Base-by-base conservation (phyloP, 64 coral and sea anemone species). In the Trachythela sp. region DNA sequence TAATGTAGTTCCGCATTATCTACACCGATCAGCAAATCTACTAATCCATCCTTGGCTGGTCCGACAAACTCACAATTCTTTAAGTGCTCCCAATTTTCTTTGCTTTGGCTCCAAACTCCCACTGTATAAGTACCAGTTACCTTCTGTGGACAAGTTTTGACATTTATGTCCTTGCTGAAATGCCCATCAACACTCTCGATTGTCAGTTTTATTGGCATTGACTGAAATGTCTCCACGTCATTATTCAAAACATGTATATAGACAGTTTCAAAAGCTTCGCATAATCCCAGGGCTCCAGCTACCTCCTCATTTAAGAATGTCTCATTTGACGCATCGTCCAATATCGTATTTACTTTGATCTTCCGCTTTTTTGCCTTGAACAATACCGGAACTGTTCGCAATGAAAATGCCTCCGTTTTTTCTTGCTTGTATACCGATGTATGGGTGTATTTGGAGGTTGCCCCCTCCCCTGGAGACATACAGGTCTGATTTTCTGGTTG, bases 301-400 rank as follows among this genome's bases (percentile, higher is more conserved):
- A 90, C 85, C 26, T 94, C 89, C 83, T 88, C 76, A 88, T 94
- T 91, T 32, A 94, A 17, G 27, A 90, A 94, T 7, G 92, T 87
- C 18, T 90, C 92, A 48, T 94, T 94, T n/a, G 88, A 94, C 9
- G 31, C 49, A 42, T 94, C 92, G 59, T 94, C 85, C 3, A 94
- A 29, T 3, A 90, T n/a, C 22, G 87, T 87, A 48, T 93, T 93
- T 9, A 93, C 59, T 36, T 93, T 89, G 10, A 93, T 43, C 48
- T 93, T 93, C 33, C 45, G 80, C 4, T 83, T 34, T 42, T 89
- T 68, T 56, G 87, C 80, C 50, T 89, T 89, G 1, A 93, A 36
- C 92, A 80, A 89, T 3, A 93, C 87, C 39, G 87, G 87, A 39
- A 88, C 68, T 2, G 88, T 90, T 13, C 92, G 92, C 40, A 90